These are phyloP conservation scores for Parthenolecanium corni DNA, from an alignment of 2,888 invertebrate genomes.

Conservation along the genomic window DNA sequence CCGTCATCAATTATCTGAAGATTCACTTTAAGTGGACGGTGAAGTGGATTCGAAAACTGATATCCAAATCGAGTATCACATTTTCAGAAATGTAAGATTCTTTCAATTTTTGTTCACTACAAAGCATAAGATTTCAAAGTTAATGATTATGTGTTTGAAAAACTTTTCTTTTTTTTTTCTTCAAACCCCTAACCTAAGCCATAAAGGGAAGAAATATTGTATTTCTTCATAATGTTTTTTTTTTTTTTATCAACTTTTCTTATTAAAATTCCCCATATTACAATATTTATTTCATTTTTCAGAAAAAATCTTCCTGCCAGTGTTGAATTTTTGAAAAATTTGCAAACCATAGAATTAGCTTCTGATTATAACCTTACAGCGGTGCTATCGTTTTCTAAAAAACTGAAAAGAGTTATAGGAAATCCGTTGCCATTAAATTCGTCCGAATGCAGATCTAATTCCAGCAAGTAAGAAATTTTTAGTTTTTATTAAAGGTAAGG, in stretches of 20 bases:
- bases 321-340: too few species aligned
- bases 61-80: background rate
- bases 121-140: background rate
- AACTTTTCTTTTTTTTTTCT: too few species aligned
- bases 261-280: too few species aligned
- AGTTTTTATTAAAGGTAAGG: too few species aligned
- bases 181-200: too few species aligned
- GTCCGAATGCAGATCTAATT: background rate
- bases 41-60: conserved; percentile 1
- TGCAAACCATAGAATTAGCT: conserved; percentile 2
- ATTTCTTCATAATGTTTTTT: too few species aligned
- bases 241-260: too few species aligned
- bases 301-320: too few species aligned
- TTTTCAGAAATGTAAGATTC: background rate
- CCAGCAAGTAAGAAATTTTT: background rate
- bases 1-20: conserved; percentile 3
- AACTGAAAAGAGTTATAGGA: conserved; percentile 7
- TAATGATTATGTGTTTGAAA: background rate
- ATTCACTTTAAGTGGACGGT: conserved; percentile 10
- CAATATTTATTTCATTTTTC: background rate
- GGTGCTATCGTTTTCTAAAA: conserved; percentile 8
- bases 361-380: background rate
- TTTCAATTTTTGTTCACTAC: background rate
- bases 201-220: too few species aligned
- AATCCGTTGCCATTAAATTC: background rate